Conservation (phyloP, 2,888 invertebrate genomes). For the Anoplius nigerrimus region DNA sequence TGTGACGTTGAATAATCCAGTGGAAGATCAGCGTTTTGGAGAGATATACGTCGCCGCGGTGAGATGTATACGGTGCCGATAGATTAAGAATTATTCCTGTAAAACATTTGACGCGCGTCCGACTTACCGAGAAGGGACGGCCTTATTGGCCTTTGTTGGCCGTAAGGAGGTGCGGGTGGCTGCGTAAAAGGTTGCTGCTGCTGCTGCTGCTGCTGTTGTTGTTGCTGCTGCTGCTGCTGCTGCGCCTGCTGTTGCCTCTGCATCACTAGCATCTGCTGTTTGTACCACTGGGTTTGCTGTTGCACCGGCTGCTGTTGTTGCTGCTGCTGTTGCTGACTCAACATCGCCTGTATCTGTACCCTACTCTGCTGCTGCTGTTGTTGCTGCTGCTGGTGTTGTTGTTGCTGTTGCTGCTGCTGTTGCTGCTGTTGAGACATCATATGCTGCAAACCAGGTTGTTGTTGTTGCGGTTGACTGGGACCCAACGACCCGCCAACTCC, state of each 20-base stretch:
- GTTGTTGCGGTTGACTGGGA: conserved; percentile 72
- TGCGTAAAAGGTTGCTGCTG: conserved; percentile 78
- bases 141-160: conserved; percentile 77
- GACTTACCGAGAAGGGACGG: conserved; percentile 69
- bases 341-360: conserved; percentile 74
- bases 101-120: background rate
- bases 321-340: conserved; percentile 76
- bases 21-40: no score
- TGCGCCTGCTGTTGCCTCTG: conserved; percentile 71
- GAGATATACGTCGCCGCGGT: no score
- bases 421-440: conserved; percentile 77
- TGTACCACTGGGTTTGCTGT: conserved; percentile 73
- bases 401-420: conserved; percentile 74
- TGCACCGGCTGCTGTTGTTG: conserved; percentile 74
- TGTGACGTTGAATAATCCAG: no score
- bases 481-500: conserved; percentile 67
- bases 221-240: conserved; percentile 73
- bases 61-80: no score
- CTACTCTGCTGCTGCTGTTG: conserved; percentile 71
- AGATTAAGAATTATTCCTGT: no score
- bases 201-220: conserved; percentile 71
- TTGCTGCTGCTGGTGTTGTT: conserved; percentile 69
- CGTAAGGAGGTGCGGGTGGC: conserved; percentile 78
- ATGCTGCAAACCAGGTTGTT: conserved; percentile 73
- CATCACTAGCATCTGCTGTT: conserved; percentile 65